Percentiles rank a stretch among this genome's conserved stretches.
Conservation (phyloP, 2,797 vertebrate species). For the Hippoglossus hippoglossus region DNA sequence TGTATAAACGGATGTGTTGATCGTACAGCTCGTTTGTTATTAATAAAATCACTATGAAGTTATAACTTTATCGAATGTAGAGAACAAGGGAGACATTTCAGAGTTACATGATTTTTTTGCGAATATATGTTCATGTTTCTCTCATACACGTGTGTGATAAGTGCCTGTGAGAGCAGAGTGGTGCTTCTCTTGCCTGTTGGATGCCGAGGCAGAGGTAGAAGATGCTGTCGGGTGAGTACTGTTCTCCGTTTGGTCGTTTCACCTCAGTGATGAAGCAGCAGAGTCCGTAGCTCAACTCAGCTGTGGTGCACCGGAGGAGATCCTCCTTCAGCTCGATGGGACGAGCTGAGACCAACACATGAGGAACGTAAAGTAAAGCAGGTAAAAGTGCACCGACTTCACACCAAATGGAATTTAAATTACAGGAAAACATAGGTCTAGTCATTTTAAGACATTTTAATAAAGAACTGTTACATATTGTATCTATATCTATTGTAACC, state of each 20-base stretch:
- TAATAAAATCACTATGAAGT: no score
- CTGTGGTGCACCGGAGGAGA: slow-evolving; percentile 91
- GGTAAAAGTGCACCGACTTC: no score
- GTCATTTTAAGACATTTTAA: no score
- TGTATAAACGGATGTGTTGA: no score
- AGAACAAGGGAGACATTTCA: not conserved
- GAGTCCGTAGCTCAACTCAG: slow-evolving; percentile 95
- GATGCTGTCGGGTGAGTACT: slow-evolving; percentile 93
- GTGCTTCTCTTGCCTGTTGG: slow-evolving; percentile 88
- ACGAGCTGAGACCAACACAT: slow-evolving; percentile 79
- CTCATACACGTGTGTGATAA: no score
- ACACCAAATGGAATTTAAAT: no score
- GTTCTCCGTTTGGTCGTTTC: slow-evolving; percentile 91
- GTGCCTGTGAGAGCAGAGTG: not conserved
- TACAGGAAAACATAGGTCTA: no score
- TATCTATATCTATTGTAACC: no score
- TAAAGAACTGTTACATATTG: no score
- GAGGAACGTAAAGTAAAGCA: not conserved
- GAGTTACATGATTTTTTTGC: no score
- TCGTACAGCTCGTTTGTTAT: not conserved
- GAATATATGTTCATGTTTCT: not conserved
- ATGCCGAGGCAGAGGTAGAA: slow-evolving; percentile 99
- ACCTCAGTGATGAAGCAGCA: slow-evolving; percentile 94
- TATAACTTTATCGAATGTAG: not conserved
- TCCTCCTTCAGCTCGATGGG: slow-evolving; percentile 93